phyloP scores from a whole-genome alignment of 1,140 invertebrate genomes.

The Oreohelix idahoensis region DNA sequence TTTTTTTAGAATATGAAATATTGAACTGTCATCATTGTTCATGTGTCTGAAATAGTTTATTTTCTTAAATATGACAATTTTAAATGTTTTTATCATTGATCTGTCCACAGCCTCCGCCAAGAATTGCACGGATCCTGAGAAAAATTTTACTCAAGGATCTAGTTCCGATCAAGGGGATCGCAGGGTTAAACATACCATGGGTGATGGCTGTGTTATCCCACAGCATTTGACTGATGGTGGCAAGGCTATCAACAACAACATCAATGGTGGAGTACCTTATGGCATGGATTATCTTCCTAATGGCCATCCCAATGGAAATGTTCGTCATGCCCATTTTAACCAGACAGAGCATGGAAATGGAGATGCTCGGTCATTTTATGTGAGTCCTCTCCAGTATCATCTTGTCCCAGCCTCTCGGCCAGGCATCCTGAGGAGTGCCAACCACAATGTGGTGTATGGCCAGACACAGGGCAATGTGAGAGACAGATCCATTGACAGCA shows the following conservation, averaged over 20 bases:
- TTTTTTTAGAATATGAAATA: too few relatives aligned
- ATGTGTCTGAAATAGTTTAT: neutral
- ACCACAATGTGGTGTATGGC: neutral
- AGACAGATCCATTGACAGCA: slow-evolving; percentile 30
- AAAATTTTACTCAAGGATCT: neutral
- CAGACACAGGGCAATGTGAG: neutral
- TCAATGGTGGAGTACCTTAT: slow-evolving; percentile 14
- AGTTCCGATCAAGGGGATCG: neutral
- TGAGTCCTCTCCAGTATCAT: slow-evolving; percentile 5
- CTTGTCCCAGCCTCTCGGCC: neutral
- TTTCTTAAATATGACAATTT: neutral
- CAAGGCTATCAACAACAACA: slow-evolving; percentile 24
- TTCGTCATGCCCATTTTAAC: neutral
- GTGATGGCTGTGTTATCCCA: slow-evolving; percentile 6
- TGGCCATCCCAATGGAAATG: neutral
- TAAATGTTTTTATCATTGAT: neutral
- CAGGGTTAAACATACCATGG: neutral
- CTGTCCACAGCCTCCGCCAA: neutral
- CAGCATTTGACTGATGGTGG: neutral
- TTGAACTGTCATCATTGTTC: too few relatives aligned
- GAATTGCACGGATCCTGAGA: slow-evolving; percentile 20
- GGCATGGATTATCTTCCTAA: slow-evolving; percentile 2
- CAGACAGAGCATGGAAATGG: neutral
- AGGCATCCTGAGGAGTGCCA: neutral
- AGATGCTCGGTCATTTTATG: neutral